phyloP scores from a whole-genome alignment of 2,888 invertebrate genomes.

The Geophilus truncorum region DNA sequence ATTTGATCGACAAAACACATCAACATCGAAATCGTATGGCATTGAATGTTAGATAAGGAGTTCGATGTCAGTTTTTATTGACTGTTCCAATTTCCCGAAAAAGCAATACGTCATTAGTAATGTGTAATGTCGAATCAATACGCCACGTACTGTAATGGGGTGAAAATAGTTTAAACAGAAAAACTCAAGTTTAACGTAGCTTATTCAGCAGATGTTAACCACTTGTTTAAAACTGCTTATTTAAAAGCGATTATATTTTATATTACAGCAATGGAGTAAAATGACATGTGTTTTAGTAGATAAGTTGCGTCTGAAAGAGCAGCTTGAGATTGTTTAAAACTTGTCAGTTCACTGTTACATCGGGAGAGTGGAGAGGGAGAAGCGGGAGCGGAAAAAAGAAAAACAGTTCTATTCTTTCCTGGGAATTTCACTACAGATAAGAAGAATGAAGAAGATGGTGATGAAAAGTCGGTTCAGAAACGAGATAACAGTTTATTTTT shows the following conservation, averaged over 20 bases:
- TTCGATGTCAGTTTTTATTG: neutral
- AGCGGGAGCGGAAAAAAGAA: neutral
- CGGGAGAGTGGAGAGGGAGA: too few relatives aligned
- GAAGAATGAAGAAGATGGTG: neutral
- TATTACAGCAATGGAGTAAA: neutral
- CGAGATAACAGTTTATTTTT: neutral
- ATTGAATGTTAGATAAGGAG: neutral
- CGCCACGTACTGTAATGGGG: too few relatives aligned
- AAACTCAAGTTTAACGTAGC: too few relatives aligned
- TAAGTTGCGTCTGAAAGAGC: neutral
- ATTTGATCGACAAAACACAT: neutral
- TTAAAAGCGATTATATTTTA: neutral
- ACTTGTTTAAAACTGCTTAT: neutral
- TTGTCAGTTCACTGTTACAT: neutral
- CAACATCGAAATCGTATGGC: neutral
- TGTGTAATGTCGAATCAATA: too few relatives aligned
- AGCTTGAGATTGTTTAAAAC: neutral
- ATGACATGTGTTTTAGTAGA: neutral
- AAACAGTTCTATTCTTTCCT: neutral
- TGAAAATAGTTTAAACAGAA: too few relatives aligned
- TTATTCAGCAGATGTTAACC: too few relatives aligned
- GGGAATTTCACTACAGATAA: neutral
- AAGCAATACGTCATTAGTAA: too few relatives aligned
- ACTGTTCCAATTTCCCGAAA: neutral
- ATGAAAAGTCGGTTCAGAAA: neutral